Base-by-base conservation (phyloP, 1,140 invertebrate species). In the Pantala flavescens region DNA sequence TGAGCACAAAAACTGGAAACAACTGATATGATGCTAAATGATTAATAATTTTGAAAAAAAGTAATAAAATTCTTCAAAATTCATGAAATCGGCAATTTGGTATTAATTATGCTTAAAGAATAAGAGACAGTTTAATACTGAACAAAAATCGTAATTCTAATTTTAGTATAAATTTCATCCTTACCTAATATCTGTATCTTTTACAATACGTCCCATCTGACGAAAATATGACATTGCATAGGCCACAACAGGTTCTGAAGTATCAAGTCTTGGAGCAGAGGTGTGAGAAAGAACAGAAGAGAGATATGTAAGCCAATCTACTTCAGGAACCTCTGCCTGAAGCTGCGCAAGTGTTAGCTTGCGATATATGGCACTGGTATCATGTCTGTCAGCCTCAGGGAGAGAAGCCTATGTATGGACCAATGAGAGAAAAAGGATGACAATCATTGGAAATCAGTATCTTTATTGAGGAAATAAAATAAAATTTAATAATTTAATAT, bases 151-250 rank as follows among this genome's bases (percentile, higher is more conserved):
- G n/a, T n/a, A n/a, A n/a, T n/a, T n/a, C n/a, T n/a, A n/a, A n/a
- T n/a, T n/a, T n/a, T 9, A 36, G 2, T 36, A 36, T 36, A 9
- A 5, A 5, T 36, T 21, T 49, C 14, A 7, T 70, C 21, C 76
- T 79, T 80, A 92, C 91, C 90, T 87, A 42, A 82, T 83, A 74
- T 93, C 88, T 11, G 90, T 91, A 72, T 83, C 81, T 24, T 86
- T 80, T 0, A 95, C 76, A 23, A 95, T 90, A 76, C 85, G 84
- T 0, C 90, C 92, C 88, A 95, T 89, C 79, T 91, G 85, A n/a
- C 87, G 83, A 19, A 95, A 87, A 82, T 94, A 95, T 0, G 88
- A 85, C 82, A 93, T 87, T 0, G 91, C 90, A 80, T 95, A 95
- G 24, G 88, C 87, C 0, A 96, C 93, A 2, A 96, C 84, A 0